Percentiles rank a stretch among this genome's conserved stretches.
These are phyloP conservation scores for Dicrostonyx torquatus DNA, from an alignment of 2,797 vertebrate species.

Conservation along the genomic window DNA sequence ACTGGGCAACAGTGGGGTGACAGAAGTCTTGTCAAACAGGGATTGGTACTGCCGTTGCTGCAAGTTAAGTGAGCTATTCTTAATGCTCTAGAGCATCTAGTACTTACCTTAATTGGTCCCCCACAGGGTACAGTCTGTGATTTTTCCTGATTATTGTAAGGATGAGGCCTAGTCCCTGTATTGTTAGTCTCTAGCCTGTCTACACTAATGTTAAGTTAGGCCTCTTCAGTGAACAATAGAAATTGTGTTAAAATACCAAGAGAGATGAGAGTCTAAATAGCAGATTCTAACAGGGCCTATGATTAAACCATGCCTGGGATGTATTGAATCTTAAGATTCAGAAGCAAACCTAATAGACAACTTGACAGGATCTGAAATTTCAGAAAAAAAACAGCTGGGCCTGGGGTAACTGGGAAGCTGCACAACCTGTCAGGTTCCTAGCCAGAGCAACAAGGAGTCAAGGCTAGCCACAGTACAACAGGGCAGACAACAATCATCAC, in stretches of 20 bases:
- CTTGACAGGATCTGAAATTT: not conserved
- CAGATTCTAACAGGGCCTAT: not conserved
- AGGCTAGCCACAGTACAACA: not conserved
- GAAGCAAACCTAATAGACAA: not conserved
- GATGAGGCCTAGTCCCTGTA: too few species aligned
- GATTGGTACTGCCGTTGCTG: too few species aligned
- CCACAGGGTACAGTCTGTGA: too few species aligned
- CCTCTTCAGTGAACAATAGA: not conserved
- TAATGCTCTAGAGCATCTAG: too few species aligned
- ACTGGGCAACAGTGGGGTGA: too few species aligned
- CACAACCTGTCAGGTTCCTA: not conserved
- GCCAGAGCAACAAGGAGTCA: not conserved
- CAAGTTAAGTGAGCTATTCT: too few species aligned
- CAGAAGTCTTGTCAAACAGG: too few species aligned
- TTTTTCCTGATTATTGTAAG: too few species aligned
- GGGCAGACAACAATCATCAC: not conserved
- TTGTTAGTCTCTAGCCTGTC: too few species aligned
- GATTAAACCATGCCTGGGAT: not conserved
- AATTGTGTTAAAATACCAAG: not conserved
- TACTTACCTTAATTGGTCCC: too few species aligned
- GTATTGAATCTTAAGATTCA: not conserved
- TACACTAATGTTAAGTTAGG: too few species aligned
- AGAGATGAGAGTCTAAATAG: not conserved
- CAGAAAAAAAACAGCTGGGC: not conserved
- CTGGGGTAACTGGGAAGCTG: not conserved